phyloP scores from a whole-genome alignment of 2,113 vertebrate species.

The Larimichthys polyactis region DNA sequence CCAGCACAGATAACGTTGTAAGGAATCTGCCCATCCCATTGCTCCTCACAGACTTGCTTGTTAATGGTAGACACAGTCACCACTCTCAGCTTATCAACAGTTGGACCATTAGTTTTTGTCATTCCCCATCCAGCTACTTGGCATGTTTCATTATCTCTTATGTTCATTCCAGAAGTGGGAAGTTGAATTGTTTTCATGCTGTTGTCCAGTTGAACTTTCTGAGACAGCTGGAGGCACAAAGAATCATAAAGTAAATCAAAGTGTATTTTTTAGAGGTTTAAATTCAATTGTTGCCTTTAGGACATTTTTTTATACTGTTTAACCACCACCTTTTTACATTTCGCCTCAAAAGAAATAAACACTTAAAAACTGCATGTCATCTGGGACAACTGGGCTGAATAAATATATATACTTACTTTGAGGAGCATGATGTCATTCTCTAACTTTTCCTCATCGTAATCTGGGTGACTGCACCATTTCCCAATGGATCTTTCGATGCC shows the following conservation, averaged over 20 bases:
- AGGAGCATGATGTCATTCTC: slow-evolving; percentile 80
- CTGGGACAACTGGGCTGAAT: too few species aligned
- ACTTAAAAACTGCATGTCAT: neutral
- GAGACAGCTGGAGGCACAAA: slow-evolving; percentile 49
- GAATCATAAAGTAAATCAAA: too few species aligned
- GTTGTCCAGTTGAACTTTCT: neutral
- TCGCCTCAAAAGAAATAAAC: neutral
- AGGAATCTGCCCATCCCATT: slow-evolving; percentile 34
- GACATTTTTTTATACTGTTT: too few species aligned
- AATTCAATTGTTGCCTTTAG: too few species aligned
- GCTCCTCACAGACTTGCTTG: slow-evolving; percentile 31
- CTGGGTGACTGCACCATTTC: neutral
- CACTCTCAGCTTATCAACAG: slow-evolving; percentile 25
- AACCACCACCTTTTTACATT: neutral
- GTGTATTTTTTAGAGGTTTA: too few species aligned
- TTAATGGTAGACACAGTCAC: slow-evolving; percentile 52
- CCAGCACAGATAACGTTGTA: slow-evolving; percentile 67
- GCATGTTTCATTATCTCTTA: slow-evolving; percentile 39
- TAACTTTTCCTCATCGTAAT: neutral
- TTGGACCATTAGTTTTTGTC: accelerated
- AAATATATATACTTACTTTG: slow-evolving; percentile 60
- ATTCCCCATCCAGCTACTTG: slow-evolving; percentile 74
- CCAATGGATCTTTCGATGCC: accelerated
- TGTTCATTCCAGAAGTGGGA: neutral
- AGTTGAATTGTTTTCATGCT: slow-evolving; percentile 8